Evolutionary conservation across 2,888 invertebrate species (phyloP).

Genomic region (Cremastinae sp.): DNA sequence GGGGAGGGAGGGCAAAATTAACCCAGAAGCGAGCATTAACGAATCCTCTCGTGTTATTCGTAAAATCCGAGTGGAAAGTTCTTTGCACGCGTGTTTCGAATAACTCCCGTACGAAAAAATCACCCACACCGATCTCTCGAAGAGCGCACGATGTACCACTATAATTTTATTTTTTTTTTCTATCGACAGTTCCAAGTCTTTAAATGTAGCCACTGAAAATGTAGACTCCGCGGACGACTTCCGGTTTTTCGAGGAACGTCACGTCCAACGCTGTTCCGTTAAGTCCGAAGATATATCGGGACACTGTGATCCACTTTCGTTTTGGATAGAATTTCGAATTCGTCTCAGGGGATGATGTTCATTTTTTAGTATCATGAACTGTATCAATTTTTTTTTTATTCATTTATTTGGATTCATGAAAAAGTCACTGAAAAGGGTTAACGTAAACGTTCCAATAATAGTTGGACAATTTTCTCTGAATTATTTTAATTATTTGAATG

Average conservation of each 20-base stretch:
- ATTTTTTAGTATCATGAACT: not conserved
- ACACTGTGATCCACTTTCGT: slow-evolving; percentile 58
- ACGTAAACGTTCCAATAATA: too few relatives aligned
- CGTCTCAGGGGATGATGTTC: slow-evolving; percentile 20
- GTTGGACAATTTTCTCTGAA: too few relatives aligned
- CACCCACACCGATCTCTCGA: not conserved
- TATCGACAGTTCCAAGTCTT: slow-evolving; percentile 40
- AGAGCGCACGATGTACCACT: slow-evolving; percentile 28
- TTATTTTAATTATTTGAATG: too few relatives aligned
- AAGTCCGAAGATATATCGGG: slow-evolving; percentile 49
- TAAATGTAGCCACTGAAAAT: slow-evolving; percentile 28
- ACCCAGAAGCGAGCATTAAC: slow-evolving; percentile 67
- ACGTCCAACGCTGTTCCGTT: slow-evolving; percentile 51
- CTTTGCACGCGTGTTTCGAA: slow-evolving; percentile 55
- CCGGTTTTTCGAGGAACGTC: slow-evolving; percentile 54
- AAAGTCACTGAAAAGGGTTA: too few relatives aligned
- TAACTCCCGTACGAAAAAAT: slow-evolving; percentile 34
- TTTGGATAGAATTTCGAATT: slow-evolving; percentile 37
- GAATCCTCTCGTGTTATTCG: slow-evolving; percentile 58
- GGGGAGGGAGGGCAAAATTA: slow-evolving; percentile 65
- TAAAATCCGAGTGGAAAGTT: slow-evolving; percentile 58
- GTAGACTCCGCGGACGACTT: slow-evolving; percentile 46
- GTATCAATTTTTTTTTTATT: not conserved
- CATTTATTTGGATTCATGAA: not conserved
- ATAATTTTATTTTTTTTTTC: slow-evolving; percentile 29